A percentile compares a stretch with the other conserved stretches of the same genome.
phyloP scores from a whole-genome alignment of 2,113 vertebrate genomes.

The Crypturellus undulatus region DNA sequence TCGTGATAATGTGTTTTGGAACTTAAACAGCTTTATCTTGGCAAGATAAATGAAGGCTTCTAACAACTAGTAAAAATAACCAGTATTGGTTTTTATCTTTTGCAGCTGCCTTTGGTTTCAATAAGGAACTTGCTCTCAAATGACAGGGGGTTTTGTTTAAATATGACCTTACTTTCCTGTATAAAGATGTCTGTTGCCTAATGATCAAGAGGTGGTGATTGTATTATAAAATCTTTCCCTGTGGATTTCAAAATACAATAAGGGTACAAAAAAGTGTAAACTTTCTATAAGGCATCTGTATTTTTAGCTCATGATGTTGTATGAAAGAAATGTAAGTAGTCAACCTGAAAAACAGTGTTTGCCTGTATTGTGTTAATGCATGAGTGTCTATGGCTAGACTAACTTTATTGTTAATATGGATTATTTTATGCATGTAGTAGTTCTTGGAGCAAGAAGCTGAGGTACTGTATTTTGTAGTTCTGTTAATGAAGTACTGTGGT shows the following conservation, averaged over 20 bases:
- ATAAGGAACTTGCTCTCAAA: slow-evolving; percentile 16
- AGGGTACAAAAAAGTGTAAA: background rate
- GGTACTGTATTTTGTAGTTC: background rate
- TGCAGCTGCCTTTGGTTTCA: slow-evolving; percentile 57
- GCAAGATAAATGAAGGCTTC: background rate
- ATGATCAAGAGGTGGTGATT: background rate
- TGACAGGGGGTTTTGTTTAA: background rate
- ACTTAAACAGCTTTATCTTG: background rate
- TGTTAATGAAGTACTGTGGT: background rate
- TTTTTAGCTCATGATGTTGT: background rate
- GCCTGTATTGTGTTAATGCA: background rate
- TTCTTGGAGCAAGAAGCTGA: background rate
- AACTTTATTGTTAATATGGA: background rate
- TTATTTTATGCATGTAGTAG: background rate
- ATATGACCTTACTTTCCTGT: background rate
- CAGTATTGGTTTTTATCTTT: slow-evolving; percentile 33
- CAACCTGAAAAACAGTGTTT: background rate
- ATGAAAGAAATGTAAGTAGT: background rate
- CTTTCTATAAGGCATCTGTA: background rate
- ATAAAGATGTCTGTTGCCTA: background rate
- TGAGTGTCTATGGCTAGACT: background rate
- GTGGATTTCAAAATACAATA: background rate
- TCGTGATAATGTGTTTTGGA: background rate
- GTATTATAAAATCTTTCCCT: background rate
- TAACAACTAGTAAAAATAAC: background rate